phyloP scores from a whole-genome alignment of 2,888 invertebrate species.

The Drosophila mercatorum region DNA sequence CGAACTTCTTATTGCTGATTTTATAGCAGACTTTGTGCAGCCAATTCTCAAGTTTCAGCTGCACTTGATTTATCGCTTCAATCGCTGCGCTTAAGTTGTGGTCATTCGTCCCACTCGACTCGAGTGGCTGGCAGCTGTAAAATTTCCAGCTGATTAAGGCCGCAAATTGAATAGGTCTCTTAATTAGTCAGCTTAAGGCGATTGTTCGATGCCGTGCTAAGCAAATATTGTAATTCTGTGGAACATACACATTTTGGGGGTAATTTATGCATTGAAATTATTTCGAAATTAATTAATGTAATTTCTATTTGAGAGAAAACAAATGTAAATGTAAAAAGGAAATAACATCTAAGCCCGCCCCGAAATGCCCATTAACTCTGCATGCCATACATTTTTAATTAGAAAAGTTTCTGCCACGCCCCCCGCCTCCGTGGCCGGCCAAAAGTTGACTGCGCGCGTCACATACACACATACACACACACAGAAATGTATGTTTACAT shows the following conservation, averaged over 20 bases:
- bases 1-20: background rate
- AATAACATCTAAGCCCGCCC: slow-evolving; percentile 4
- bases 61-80: slow-evolving; percentile 28
- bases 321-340: slow-evolving; percentile 10
- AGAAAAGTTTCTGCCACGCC: slow-evolving; percentile 65
- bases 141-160: slow-evolving; percentile 24
- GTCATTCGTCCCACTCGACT: slow-evolving; percentile 6
- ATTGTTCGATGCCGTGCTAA: background rate
- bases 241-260: slow-evolving; percentile 23
- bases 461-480: slow-evolving; percentile 29
- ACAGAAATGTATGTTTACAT: slow-evolving; percentile 14
- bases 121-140: background rate
- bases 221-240: slow-evolving; percentile 10
- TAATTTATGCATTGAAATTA: slow-evolving; percentile 72
- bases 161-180: slow-evolving; percentile 33
- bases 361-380: slow-evolving; percentile 46
- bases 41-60: slow-evolving; percentile 26
- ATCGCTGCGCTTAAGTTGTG: slow-evolving; percentile 3
- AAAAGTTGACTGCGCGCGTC: slow-evolving; percentile 24
- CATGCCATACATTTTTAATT: slow-evolving; percentile 70
- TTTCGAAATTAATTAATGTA: slow-evolving; percentile 70
- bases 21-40: slow-evolving; percentile 1
- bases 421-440: slow-evolving; percentile 5
- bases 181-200: slow-evolving; percentile 37
- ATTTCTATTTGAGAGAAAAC: slow-evolving; percentile 64